Evolutionary conservation across 2,797 vertebrate genomes (phyloP).

Genomic region (Clarias platycephalus): DNA sequence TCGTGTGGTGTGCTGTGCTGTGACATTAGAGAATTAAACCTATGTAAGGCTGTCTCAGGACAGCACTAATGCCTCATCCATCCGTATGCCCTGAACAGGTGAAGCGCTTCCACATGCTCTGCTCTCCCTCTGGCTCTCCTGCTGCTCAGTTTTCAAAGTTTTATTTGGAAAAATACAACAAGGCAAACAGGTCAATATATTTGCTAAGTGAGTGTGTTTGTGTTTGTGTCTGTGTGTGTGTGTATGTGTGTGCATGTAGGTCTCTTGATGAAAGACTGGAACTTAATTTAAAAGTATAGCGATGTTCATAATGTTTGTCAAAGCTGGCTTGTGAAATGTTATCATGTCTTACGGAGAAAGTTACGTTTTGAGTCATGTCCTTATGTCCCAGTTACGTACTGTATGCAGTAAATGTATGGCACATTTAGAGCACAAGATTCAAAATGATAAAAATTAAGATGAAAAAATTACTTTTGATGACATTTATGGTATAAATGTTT

Average conservation of each 20-base stretch:
- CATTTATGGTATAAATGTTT: constrained; percentile 14
- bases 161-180: constrained; percentile 64
- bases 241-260: constrained; percentile 28
- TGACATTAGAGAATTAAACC: constrained; percentile 18
- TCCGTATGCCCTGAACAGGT: constrained; percentile 70
- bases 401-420: constrained; percentile 19
- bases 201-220: constrained; percentile 34
- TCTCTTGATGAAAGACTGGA: constrained; percentile 60
- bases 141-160: constrained; percentile 70
- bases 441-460: constrained; percentile 40
- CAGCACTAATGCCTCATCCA: constrained; percentile 51
- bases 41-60: constrained; percentile 22
- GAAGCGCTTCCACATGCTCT: constrained; percentile 67
- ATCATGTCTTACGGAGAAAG: constrained; percentile 34
- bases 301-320: constrained; percentile 31
- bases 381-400: background rate
- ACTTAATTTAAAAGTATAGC: constrained; percentile 52
- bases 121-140: constrained; percentile 62
- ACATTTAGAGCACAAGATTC: constrained; percentile 23
- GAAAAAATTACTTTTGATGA: constrained; percentile 24
- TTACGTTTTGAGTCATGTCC: constrained; percentile 26
- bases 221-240: constrained; percentile 8
- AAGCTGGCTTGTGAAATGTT: constrained; percentile 8
- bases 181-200: constrained; percentile 52
- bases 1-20: background rate